Evolutionary conservation across 2,888 invertebrate genomes (phyloP).

Genomic region (Halictus ligatus): DNA sequence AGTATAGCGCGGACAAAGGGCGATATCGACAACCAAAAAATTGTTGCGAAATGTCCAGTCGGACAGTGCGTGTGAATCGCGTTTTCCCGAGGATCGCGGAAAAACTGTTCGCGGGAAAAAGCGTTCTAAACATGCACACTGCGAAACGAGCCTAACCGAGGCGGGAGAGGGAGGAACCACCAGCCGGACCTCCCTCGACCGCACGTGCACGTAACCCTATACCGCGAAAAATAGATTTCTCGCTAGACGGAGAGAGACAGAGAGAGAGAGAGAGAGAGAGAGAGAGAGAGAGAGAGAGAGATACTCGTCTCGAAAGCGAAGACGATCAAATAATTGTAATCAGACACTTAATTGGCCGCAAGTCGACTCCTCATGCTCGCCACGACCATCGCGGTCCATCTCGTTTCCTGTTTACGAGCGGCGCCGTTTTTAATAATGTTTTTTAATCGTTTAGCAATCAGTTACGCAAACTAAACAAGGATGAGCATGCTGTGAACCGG

Average conservation of each 20-base stretch:
- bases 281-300: background rate
- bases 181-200: background rate
- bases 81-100: slow-evolving; percentile 4
- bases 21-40: slow-evolving; percentile 68
- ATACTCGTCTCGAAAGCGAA: slow-evolving; percentile 35
- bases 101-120: background rate
- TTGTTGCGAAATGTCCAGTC: slow-evolving; percentile 53
- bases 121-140: background rate
- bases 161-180: slow-evolving; percentile 1
- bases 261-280: background rate
- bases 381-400: background rate
- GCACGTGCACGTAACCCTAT: slow-evolving; percentile 53
- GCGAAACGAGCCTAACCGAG: background rate
- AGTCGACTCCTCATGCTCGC: background rate
- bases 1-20: slow-evolving; percentile 68
- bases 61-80: slow-evolving; percentile 44
- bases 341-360: slow-evolving; percentile 38
- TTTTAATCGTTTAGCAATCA: background rate
- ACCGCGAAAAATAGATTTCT: slow-evolving; percentile 64
- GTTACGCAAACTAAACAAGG: background rate
- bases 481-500: too few relatives aligned
- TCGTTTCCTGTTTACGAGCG: background rate
- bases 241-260: background rate
- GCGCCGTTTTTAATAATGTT: background rate
- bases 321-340: slow-evolving; percentile 54